phyloP scores from a whole-genome alignment of 2,113 vertebrate species.

The Psephotus haematonotus region DNA sequence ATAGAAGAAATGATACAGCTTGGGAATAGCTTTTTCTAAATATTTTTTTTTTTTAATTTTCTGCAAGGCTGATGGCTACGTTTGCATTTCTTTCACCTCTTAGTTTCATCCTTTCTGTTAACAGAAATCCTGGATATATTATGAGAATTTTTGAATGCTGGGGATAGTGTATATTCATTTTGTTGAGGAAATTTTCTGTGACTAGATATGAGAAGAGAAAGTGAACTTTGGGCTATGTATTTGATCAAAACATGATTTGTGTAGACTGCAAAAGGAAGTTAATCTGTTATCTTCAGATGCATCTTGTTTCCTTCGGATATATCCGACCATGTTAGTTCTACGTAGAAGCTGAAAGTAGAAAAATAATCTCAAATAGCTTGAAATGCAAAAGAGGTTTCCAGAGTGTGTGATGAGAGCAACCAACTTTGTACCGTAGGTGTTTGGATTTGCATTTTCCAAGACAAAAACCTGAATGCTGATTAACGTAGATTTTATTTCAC shows the following conservation, averaged over 20 bases:
- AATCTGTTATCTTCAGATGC: background rate
- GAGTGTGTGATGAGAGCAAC: rapidly evolving
- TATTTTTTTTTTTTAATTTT: background rate
- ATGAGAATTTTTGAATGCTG: background rate
- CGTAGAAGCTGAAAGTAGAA: background rate
- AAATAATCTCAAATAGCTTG: background rate
- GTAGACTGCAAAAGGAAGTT: background rate
- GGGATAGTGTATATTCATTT: background rate
- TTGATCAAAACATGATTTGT: background rate
- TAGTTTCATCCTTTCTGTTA: background rate
- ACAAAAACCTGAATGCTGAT: background rate
- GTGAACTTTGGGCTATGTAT: background rate
- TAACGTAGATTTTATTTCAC: background rate
- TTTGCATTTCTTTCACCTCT: background rate
- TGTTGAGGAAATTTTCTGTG: background rate
- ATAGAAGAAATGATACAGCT: background rate
- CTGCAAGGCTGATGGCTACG: background rate
- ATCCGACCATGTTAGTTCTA: background rate
- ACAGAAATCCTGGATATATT: background rate
- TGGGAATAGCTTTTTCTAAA: background rate
- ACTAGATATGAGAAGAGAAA: background rate
- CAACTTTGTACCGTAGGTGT: background rate
- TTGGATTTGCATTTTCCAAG: background rate
- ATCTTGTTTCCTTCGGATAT: background rate
- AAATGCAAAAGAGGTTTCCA: background rate